Conservation (phyloP, 2,113 vertebrate genomes). For the Natator depressus region DNA sequence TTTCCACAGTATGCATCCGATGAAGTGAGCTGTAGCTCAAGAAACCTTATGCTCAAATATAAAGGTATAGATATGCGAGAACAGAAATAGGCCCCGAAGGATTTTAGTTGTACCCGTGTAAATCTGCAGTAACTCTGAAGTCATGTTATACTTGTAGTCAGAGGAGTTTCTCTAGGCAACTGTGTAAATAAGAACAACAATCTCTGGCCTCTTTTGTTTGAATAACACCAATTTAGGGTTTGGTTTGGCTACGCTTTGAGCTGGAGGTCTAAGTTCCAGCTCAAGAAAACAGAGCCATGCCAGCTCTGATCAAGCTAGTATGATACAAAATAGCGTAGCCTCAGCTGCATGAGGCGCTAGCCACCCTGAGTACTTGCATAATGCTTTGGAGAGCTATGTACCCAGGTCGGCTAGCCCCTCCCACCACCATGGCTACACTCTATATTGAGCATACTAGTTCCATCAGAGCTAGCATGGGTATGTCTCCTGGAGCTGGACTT, state of each 20-base stretch:
- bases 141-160: neutral
- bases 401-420: no score
- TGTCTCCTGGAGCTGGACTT: neutral
- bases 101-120: neutral
- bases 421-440: neutral
- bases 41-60: no score
- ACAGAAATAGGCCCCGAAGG: neutral
- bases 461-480: neutral
- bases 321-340: neutral
- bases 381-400: neutral
- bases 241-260: neutral
- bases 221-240: neutral
- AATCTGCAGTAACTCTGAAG: neutral
- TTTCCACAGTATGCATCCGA: no score
- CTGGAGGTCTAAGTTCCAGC: neutral
- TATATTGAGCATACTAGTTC: neutral
- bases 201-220: neutral
- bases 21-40: no score
- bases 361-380: neutral
- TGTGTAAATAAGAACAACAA: neutral
- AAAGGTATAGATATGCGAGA: neutral
- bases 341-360: neutral
- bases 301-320: neutral
- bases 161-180: neutral
- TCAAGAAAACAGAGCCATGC: neutral